Evolutionary conservation across 2,797 vertebrate species (phyloP).

Genomic region (Sebastes taczanowskii): DNA sequence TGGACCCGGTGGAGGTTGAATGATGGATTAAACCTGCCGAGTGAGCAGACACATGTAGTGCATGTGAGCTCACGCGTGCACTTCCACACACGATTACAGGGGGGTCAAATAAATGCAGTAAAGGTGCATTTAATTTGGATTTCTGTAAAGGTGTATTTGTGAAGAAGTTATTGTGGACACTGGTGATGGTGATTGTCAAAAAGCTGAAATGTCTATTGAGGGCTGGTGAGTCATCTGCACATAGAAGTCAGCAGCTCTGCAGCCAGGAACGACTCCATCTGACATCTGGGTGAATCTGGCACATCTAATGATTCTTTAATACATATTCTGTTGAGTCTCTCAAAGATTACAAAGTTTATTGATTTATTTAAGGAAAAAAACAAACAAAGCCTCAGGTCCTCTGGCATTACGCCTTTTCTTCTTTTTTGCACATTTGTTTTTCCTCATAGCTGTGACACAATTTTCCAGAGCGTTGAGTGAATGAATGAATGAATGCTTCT

Average conservation of each 20-base stretch:
- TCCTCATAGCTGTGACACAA: background rate
- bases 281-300: background rate
- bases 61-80: background rate
- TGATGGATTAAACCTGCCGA: slow-evolving; percentile 47
- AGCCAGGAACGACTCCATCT: background rate
- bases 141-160: background rate
- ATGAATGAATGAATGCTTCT: background rate
- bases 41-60: slow-evolving; percentile 20
- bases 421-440: background rate
- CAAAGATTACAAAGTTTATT: background rate
- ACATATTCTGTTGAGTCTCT: background rate
- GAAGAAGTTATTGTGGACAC: background rate
- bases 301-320: background rate
- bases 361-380: background rate
- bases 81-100: background rate
- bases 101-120: slow-evolving; percentile 1
- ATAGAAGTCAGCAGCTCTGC: slow-evolving; percentile 9
- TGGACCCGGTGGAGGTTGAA: slow-evolving; percentile 42
- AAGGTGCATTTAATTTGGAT: background rate
- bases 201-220: slow-evolving; percentile 14
- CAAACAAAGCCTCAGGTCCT: background rate
- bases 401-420: background rate
- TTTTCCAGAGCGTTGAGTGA: background rate
- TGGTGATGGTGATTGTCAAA: slow-evolving; percentile 12
- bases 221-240: slow-evolving; percentile 28